Conservation (phyloP, 2,797 vertebrate species). For the Mormyrus proboscirostris region DNA sequence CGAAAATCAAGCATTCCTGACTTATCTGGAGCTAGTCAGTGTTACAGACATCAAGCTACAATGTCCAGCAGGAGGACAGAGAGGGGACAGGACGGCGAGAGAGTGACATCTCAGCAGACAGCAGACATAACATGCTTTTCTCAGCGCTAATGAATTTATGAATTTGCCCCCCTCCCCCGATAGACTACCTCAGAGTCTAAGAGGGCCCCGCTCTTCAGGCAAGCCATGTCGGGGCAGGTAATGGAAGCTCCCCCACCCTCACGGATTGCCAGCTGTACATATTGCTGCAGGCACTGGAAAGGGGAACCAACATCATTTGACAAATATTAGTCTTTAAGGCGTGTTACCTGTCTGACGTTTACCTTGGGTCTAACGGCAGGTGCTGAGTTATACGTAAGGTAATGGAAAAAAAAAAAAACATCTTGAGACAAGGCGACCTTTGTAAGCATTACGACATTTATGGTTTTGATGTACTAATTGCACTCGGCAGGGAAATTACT, state of each 20-base stretch:
- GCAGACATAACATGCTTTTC: not conserved
- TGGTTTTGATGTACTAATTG: not conserved
- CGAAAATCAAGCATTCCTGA: not conserved
- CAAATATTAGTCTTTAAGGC: slow-evolving; percentile 4
- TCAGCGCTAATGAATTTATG: not conserved
- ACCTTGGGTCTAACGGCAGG: not conserved
- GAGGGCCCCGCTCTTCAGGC: slow-evolving; percentile 69
- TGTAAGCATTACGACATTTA: not conserved
- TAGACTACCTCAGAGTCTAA: slow-evolving; percentile 83
- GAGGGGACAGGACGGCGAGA: not conserved
- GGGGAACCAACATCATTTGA: slow-evolving; percentile 31
- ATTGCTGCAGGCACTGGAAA: slow-evolving; percentile 84
- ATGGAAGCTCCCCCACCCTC: slow-evolving; percentile 85
- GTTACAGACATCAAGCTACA: not conserved
- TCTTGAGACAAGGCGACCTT: not conserved
- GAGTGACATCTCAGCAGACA: not conserved
- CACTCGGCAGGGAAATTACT: not conserved
- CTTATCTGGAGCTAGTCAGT: not conserved
- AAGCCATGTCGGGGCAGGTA: slow-evolving; percentile 86
- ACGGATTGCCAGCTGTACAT: slow-evolving; percentile 77
- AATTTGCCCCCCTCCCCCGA: not conserved
- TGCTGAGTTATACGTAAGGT: not conserved
- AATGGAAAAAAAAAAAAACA: not conserved
- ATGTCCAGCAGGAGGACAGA: not conserved
- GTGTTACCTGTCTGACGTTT: slow-evolving; percentile 23